phyloP scores from a whole-genome alignment of 92 coral and sea anemone genomes.

The Phenganax subtilis region DNA sequence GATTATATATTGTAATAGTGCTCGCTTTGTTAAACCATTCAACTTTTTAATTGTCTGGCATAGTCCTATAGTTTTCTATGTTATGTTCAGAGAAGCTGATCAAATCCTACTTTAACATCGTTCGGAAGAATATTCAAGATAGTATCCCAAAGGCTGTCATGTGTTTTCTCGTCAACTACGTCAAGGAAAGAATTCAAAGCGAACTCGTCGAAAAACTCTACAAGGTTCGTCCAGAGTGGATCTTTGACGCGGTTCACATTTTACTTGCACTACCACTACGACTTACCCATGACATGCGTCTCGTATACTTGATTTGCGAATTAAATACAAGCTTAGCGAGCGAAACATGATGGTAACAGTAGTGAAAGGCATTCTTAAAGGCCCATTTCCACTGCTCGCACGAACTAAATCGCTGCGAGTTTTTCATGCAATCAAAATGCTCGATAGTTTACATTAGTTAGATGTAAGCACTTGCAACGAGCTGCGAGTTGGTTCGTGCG shows the following conservation, averaged over 20 bases:
- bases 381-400: too few species aligned
- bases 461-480: too few species aligned
- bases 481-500: too few species aligned
- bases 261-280: too few species aligned
- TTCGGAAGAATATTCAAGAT: slow-evolving; percentile 92
- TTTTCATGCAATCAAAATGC: too few species aligned
- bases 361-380: too few species aligned
- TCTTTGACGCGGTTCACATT: too few species aligned
- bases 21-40: background rate
- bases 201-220: slow-evolving; percentile 97
- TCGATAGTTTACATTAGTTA: too few species aligned
- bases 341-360: too few species aligned
- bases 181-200: slow-evolving; percentile 91
- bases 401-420: too few species aligned
- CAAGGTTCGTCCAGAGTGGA: slow-evolving; percentile 54
- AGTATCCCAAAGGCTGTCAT: slow-evolving; percentile 96
- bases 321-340: background rate
- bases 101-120: slow-evolving; percentile 90
- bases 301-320: background rate
- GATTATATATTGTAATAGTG: too few species aligned
- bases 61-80: background rate
- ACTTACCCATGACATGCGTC: too few species aligned
- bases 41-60: background rate
- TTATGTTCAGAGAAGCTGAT: slow-evolving; percentile 73
- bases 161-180: slow-evolving; percentile 93